Percentiles rank a stretch among this genome's conserved stretches.
phyloP scores from a whole-genome alignment of 2,888 invertebrate species.

The Acrocyrtus sp. region DNA sequence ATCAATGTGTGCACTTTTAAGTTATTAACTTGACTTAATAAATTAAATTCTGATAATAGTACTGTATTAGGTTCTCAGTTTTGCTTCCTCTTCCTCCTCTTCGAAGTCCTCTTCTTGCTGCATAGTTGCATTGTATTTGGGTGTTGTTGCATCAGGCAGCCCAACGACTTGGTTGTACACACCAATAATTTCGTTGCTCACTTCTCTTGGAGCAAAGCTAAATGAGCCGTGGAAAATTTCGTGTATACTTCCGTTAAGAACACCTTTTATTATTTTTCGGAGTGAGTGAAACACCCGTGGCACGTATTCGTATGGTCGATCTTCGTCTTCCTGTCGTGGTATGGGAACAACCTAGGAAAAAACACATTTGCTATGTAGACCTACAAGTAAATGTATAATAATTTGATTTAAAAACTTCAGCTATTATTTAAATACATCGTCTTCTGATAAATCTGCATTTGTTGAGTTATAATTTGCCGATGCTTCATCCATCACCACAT shows the following conservation, averaged over 20 bases:
- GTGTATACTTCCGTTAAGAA: constrained; percentile 49
- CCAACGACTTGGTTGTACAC: constrained; percentile 53
- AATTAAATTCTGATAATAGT: no score
- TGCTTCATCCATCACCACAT: constrained; percentile 23
- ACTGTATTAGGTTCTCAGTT: constrained; percentile 8
- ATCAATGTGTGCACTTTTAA: no score
- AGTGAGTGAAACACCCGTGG: constrained; percentile 49
- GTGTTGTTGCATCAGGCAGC: constrained; percentile 15
- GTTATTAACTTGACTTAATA: no score
- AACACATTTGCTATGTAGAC: background rate
- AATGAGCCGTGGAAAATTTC: constrained; percentile 49
- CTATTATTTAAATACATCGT: constrained; percentile 7
- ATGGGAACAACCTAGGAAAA: constrained; percentile 17
- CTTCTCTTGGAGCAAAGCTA: constrained; percentile 48
- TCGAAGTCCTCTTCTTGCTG: constrained; percentile 9
- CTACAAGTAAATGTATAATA: background rate
- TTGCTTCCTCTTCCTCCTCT: constrained; percentile 42
- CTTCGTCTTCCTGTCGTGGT: constrained; percentile 41
- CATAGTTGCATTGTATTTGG: constrained; percentile 7
- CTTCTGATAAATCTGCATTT: constrained; percentile 7
- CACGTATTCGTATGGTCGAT: constrained; percentile 45
- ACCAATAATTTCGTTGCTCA: constrained; percentile 46
- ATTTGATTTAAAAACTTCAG: background rate
- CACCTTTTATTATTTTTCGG: constrained; percentile 49
- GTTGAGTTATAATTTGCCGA: constrained; percentile 19